Evolutionary conservation across 2,113 vertebrate genomes (phyloP), one percentile per base, ranked within the genome.

Genomic region (Lepus timidus): DNA sequence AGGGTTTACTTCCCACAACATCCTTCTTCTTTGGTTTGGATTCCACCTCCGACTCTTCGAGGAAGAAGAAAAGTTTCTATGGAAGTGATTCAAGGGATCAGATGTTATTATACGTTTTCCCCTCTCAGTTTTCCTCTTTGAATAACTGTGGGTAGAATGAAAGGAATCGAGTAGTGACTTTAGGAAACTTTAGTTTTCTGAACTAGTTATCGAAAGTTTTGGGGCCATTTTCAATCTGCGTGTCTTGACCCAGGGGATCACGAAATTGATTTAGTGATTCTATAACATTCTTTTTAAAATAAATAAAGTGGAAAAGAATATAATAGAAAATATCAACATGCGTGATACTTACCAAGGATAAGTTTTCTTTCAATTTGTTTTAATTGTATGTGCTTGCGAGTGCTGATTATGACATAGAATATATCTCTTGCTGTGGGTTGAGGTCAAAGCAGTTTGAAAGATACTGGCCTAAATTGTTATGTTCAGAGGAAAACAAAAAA

Each of bases 351-450:
- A 62, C 55, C 74, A 52, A 88, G 68, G 39, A 44, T 17, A 52
- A 65, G 29, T 88, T 93, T 94, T 91, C 44, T 91, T 82, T 91
- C 27, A 68, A 31, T 58, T 92, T 88, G 33, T 89, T 94, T 75
- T 70, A 29, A 55, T 95, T 95, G 65, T 84, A 51, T 10, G 31
- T 52, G 64, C 9, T 51, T 74, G 0, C 33, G 20, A 23, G 10
- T 23, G 3, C 67, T 2, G 36, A 55, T 31, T 62, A 13, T 74
- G 33, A 61, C 25, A 7, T 85, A 74, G 67, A 74, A 79, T 64
- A 0, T 68, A 36, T 87, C 83, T 93, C 33, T 81, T 71, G 44
- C 25, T 78, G 23, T 39, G 79, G 25, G 16, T 91, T 51, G 17
- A 67, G 25, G 31, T 67, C 33, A 95, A 62, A 92, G 92, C 93